These are phyloP conservation scores for Pseudochaenichthys georgianus DNA, from an alignment of 2,797 vertebrate species.

Conservation along the genomic window DNA sequence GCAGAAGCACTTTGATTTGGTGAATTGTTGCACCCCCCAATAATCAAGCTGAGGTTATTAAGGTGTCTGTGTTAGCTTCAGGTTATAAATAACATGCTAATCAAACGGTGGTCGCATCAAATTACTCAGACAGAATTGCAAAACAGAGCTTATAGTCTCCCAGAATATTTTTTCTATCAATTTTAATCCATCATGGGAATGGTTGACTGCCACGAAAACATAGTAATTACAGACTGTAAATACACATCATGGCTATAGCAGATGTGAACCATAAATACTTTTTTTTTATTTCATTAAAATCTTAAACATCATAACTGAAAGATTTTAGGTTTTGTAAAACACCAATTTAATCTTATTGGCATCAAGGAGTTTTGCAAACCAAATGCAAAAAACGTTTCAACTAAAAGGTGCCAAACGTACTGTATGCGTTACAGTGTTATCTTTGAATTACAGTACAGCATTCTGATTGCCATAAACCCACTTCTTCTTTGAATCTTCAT, in stretches of 20 bases:
- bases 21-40: constrained; percentile 19
- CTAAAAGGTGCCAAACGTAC: too few species aligned
- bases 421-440: neutral
- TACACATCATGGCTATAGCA: too few species aligned
- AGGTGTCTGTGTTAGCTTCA: constrained; percentile 15
- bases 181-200: too few species aligned
- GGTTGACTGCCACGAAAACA: too few species aligned
- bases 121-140: constrained; percentile 4
- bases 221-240: too few species aligned
- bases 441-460: neutral
- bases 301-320: neutral
- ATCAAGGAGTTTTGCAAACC: neutral
- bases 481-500: constrained; percentile 42
- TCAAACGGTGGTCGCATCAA: constrained; percentile 27
- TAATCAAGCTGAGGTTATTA: constrained; percentile 38
- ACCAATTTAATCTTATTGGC: neutral
- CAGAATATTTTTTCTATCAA: neutral
- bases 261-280: neutral
- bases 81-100: constrained; percentile 22
- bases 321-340: neutral
- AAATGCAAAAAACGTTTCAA: neutral
- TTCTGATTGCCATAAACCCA: constrained; percentile 6
- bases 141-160: neutral
- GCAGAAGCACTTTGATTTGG: constrained; percentile 12
- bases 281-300: neutral